These are phyloP conservation scores for Sialia sialis DNA, from an alignment of 2,113 vertebrate species.

Conservation along the genomic window DNA sequence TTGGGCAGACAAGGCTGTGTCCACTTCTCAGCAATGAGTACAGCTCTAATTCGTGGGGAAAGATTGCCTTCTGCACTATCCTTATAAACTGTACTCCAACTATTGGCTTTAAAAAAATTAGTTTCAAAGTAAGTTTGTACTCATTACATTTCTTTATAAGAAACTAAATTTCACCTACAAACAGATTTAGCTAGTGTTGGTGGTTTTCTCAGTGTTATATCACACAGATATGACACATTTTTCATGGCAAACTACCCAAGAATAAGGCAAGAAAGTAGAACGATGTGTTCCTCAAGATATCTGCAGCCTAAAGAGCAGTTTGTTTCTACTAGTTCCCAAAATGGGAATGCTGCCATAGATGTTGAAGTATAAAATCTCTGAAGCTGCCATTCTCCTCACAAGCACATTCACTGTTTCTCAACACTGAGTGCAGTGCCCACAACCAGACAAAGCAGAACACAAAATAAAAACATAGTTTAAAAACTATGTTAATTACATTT, in stretches of 20 bases:
- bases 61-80: no score
- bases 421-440: background rate
- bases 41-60: no score
- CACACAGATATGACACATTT: slow-evolving; percentile 3
- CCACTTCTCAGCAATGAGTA: no score
- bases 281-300: background rate
- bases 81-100: no score
- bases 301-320: background rate
- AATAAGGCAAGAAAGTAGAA: background rate
- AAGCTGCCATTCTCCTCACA: background rate
- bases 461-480: background rate
- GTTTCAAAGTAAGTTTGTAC: background rate
- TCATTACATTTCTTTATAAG: background rate
- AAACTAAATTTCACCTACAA: background rate
- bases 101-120: background rate
- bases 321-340: background rate
- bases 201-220: background rate
- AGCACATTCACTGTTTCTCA: background rate
- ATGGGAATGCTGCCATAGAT: background rate
- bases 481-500: background rate
- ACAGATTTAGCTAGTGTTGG: background rate
- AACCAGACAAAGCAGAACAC: background rate
- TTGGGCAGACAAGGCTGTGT: no score
- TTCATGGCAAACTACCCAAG: background rate
- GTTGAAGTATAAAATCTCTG: background rate